Conservation (phyloP, 2,113 vertebrate genomes). For the Triplophysa dalaica region DNA sequence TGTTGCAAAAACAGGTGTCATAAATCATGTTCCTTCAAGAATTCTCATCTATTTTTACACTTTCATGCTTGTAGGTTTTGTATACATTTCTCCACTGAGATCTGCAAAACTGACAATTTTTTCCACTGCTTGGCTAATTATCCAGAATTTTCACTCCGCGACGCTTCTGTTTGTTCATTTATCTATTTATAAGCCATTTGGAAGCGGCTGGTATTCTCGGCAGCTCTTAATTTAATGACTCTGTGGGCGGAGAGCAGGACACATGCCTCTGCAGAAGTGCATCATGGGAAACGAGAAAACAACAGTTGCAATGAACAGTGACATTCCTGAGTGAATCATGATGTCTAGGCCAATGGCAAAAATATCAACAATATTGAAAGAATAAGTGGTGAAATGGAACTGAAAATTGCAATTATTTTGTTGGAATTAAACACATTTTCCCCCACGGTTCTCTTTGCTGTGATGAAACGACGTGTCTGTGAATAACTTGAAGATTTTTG, state of each 20-base stretch:
- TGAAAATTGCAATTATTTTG: too few relatives aligned
- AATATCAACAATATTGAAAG: too few relatives aligned
- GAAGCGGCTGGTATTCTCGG: slow-evolving; percentile 24
- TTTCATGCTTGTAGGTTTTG: neutral
- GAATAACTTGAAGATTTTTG: too few relatives aligned
- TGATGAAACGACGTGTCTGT: too few relatives aligned
- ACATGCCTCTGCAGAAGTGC: slow-evolving; percentile 13
- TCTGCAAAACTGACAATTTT: neutral
- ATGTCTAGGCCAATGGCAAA: too few relatives aligned
- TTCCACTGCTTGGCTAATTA: slow-evolving; percentile 22
- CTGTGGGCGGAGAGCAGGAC: neutral
- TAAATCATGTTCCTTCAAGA: too few relatives aligned
- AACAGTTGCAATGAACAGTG: neutral
- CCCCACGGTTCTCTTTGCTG: too few relatives aligned
- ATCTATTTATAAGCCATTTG: neutral
- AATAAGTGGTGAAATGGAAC: too few relatives aligned
- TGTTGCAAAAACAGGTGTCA: too few relatives aligned
- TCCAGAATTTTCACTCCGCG: neutral
- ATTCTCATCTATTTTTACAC: neutral
- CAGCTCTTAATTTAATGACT: slow-evolving; percentile 41
- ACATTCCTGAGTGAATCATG: neutral
- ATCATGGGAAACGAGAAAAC: slow-evolving; percentile 22
- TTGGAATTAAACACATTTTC: too few relatives aligned
- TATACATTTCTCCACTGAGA: neutral
- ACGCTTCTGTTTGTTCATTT: neutral